Evolutionary conservation across 1,140 invertebrate species (phyloP), one percentile per base, ranked within the genome.

Genomic region (Bombus consobrinus): DNA sequence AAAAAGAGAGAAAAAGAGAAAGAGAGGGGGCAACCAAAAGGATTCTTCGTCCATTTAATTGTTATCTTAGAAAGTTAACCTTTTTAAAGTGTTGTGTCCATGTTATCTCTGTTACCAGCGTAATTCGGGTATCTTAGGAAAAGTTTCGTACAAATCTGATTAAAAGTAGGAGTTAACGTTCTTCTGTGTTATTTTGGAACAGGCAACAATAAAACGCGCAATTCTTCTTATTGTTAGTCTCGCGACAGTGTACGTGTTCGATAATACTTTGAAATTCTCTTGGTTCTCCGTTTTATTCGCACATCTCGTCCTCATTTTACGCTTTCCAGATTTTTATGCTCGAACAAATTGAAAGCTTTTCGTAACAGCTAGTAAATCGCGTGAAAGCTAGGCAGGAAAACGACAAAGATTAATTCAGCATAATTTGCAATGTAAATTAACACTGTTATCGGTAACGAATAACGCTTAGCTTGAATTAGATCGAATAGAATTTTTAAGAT

Each of bases 21-120:
- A 79, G 9, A 0, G 0, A 0, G 32, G 10, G 47, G 62, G 10
- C 41, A 64, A 72, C 53, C 68, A 53, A 85, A 80, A 80, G 83
- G 77, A 85, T 85, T 85, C 77, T 80, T 62, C 68, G 32, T 57
- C 34, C 74, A 5, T 34, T 68, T 41, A 64, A 66, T 22, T 39
- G 66, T 73, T 80, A 64, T 80, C 39, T 59, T 15, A 8, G 18
- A 43, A n/a, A n/a, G 75, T 32, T 53, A 80, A 62, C 6, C 68
- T 43, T 39, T 80, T 41, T 34, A 34, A 72, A 39, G 77, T 73
- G 77, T 68, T 85, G 76, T 80, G 83, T 64, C 83, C 64, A 72
- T 39, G 62, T 28, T n/a, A 32, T 76, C 41, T 3, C 75, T 62
- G 71, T 32, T 22, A 22, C 37, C 32, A 57, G 66, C 57, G 57